Evolutionary conservation across 2,888 invertebrate species (phyloP).

Genomic region (Rhaphigaster nebulosa): DNA sequence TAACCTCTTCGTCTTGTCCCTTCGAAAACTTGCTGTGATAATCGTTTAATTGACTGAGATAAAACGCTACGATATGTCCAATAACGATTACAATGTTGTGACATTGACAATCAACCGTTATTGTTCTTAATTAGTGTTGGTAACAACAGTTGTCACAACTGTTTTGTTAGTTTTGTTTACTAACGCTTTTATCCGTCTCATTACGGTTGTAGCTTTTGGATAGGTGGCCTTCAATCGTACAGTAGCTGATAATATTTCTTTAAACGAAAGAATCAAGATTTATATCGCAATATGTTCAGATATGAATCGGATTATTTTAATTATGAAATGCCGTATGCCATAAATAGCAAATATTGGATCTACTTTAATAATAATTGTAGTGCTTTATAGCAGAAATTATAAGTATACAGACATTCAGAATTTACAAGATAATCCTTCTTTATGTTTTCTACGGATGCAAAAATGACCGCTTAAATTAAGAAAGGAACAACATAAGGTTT

Average conservation of each 20-base stretch:
- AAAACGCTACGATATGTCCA: not conserved
- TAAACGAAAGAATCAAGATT: not conserved
- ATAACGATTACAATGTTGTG: not conserved
- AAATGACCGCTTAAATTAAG: no score
- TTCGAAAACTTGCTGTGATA: not conserved
- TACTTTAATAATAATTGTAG: not conserved
- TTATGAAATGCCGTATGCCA: not conserved
- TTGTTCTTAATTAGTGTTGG: not conserved
- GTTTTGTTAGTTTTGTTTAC: not conserved
- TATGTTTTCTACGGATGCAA: no score
- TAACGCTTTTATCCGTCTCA: not conserved
- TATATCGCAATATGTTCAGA: no score
- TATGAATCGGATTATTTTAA: not conserved
- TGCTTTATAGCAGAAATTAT: no score
- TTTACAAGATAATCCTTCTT: no score
- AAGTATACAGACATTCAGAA: no score
- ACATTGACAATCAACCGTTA: not conserved
- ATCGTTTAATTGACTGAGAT: not conserved
- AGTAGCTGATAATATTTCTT: not conserved
- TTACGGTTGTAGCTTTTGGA: not conserved
- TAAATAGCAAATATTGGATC: not conserved
- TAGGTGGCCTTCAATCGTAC: not conserved
- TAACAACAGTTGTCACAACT: conserved; percentile 11
- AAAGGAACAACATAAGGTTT: no score
- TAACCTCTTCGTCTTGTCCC: not conserved